Percentiles rank a stretch among this genome's conserved stretches.
These are phyloP conservation scores for Gallirallus australis DNA, from an alignment of 2,797 vertebrate species.

Conservation along the genomic window DNA sequence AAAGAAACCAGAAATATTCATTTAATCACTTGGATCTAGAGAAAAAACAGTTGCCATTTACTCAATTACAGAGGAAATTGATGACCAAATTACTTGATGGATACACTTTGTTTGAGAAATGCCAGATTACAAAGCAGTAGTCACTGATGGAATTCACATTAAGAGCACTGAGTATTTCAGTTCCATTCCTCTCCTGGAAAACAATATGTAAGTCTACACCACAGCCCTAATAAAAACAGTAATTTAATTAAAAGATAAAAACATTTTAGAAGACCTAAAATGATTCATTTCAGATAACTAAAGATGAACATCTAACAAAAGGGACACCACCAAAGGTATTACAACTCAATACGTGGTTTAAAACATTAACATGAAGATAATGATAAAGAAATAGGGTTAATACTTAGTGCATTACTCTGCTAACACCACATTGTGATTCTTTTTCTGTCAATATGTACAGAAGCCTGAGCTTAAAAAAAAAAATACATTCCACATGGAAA, in stretches of 20 bases:
- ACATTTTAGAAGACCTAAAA: not conserved
- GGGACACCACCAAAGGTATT: not conserved
- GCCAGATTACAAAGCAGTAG: not conserved
- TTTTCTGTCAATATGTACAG: not conserved
- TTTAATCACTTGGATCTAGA: not conserved
- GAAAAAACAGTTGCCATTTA: not conserved
- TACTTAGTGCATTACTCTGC: not conserved
- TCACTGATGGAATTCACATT: not conserved
- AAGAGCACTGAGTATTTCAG: not conserved
- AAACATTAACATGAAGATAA: not conserved
- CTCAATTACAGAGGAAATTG: not conserved
- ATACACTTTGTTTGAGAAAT: not conserved
- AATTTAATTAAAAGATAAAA: not conserved
- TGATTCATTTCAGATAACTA: not conserved
- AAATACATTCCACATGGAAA: not conserved
- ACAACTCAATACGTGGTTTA: not conserved
- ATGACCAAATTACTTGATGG: not conserved
- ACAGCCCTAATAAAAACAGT: not conserved
- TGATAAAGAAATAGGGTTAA: not conserved
- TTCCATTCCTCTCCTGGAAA: not conserved
- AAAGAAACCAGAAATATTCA: not conserved
- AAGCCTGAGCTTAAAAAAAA: not conserved
- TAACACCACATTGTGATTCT: not conserved
- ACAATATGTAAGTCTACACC: not conserved
- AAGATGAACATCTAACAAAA: not conserved